Conservation (phyloP, 2,797 vertebrate genomes). For the Cephalopachus bancanus region DNA sequence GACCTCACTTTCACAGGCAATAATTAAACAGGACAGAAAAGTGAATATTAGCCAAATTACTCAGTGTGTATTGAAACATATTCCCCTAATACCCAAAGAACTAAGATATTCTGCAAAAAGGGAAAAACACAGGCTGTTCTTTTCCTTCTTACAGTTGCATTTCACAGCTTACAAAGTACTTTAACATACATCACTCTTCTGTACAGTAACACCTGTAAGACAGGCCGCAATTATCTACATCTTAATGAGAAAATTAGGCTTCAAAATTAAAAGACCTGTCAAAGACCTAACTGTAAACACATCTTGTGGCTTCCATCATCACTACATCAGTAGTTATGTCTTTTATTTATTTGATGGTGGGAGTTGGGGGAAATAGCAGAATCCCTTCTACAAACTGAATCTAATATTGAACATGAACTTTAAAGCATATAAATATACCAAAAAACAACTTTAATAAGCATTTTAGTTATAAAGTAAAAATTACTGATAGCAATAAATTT, state of each 20-base stretch:
- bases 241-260: constrained; percentile 45
- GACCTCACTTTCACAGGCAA: not conserved
- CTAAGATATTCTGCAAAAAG: not conserved
- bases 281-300: not conserved
- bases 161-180: constrained; percentile 8
- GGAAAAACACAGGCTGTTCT: not conserved
- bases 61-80: constrained; percentile 66
- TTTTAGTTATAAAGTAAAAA: constrained; percentile 42
- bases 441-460: constrained; percentile 1
- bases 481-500: constrained; percentile 36
- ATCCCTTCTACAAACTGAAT: constrained; percentile 61
- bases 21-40: constrained; percentile 48
- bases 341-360: constrained; percentile 7
- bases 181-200: constrained; percentile 5
- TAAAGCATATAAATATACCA: constrained; percentile 44
- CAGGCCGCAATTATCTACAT: constrained; percentile 41
- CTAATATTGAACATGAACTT: constrained; percentile 29
- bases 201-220: constrained; percentile 18
- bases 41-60: constrained; percentile 64
- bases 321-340: constrained; percentile 28
- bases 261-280: constrained; percentile 48
- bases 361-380: not conserved
- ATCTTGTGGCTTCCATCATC: not conserved
- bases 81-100: constrained; percentile 52
- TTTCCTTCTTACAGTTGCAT: not conserved